Evolutionary conservation across 2,113 vertebrate species (phyloP), one percentile per base, ranked within the genome.

Genomic region (Colius striatus): DNA sequence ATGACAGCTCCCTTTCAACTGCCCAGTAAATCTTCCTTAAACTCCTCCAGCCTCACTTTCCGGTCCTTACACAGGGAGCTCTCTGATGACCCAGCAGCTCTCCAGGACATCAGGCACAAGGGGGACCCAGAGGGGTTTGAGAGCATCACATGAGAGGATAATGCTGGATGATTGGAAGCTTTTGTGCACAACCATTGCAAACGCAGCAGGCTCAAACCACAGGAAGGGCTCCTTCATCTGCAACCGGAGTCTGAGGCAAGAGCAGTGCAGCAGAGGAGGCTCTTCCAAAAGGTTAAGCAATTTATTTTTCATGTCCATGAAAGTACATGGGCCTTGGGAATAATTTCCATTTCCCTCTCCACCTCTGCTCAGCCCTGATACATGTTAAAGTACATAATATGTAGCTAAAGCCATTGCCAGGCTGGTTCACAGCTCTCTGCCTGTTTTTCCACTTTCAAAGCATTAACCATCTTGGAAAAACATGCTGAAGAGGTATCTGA

Each of bases 261-360:
- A 41, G 20, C 84, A 63, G 34, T 67, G 43, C 51, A 84, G 61
- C 32, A 68, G 26, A 75, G 1, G 0, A 82, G 50, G 47, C 19
- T 87, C n/a, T 84, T 61, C 50, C 79, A n/a, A 94, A 87, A 89
- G 66, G 62, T 66, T 80, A 89, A 87, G 43, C 10, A 83, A 90
- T 66, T 84, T 96, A 55, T 91, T 95, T 84, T 92, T 76, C 81
- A 76, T 73, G 41, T 72, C 63, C 36, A 38, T 43, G 25, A 73
- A 87, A 62, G 50, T 32, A 75, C 57, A 30, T 9, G 23, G 54
- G n/a, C 50, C 54, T 62, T 81, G 60, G 73, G 66, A 94, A 89
- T 32, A 89, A 34, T 48, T 92, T 74, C 67, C 60, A 47, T 47
- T 36, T 81, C 51, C 34, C 29, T 77, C 51, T 88, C 67, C 47